Evolutionary conservation across 2,888 invertebrate species (phyloP), one percentile per base, ranked within the genome.

Genomic region (Hymenopus coronatus): DNA sequence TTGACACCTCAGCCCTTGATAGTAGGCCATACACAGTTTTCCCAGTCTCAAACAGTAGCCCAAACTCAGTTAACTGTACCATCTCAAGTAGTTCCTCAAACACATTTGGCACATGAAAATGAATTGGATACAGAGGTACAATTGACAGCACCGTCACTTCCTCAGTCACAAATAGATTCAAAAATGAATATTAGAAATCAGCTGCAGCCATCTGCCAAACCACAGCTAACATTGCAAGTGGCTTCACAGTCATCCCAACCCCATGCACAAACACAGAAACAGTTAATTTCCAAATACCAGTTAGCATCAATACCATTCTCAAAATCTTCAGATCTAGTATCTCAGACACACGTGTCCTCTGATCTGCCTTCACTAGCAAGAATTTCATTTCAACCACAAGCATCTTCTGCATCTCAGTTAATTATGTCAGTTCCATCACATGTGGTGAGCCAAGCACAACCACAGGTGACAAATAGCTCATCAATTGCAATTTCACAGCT

Each of bases 111-210:
- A 70, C 25, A 0, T 70, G 54, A 70, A 25, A 15, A 1, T 6
- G 92, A 92, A 27, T 92, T 92, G 33, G 91, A 92, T 81, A 92
- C 92, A 8, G 93, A 93, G 25, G 93, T 93, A 33, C 92, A 84
- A 25, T 25, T 70, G 12, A 87, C 28, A 40, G 27, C 81, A 8
- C 40, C n/a, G 82, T 27, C 88, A 28, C 88, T 27, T 82, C 83
- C 81, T n/a, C 87, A 54, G 70, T 28, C 15, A 70, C 54, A 70
- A 70, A 20, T 70, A 70, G 54, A 70, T 15, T 6, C 54, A 20
- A 70, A 70, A 70, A 20, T 70, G 20, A 20, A 70, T 4, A 6
- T 70, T 15, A 70, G 54, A 70, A 25, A 70, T 70, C 54, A 70
- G 25, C 54, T 70, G 25, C 54, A 70, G 20, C 54, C 54, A 70